Evolutionary conservation across 2,113 vertebrate species (phyloP), one percentile per base, ranked within the genome.

Genomic region (Semicossyphus pulcher): DNA sequence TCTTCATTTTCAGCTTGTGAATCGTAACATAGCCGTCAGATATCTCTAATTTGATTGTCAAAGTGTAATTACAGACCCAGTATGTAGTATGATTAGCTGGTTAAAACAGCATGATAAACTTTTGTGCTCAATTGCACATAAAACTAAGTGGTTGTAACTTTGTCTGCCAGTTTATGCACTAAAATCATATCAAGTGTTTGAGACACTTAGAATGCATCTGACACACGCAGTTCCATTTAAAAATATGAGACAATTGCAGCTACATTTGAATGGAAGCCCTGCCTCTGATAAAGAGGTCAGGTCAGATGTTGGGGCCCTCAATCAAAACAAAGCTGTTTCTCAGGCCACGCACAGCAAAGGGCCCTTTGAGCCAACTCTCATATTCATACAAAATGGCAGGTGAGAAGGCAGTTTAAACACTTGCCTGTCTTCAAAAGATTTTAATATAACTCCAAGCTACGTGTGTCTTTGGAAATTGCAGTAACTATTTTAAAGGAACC

Each of bases 41-140:
- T 66, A 52, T 59, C 75, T 82, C 69, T 69, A 69, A 64, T 72
- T 31, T 54, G 44, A 60, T 42, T 41, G 56, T 83, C 64, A 70
- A 31, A 63, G 56, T 72, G 52, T 78, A 69, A 81, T 85, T 75
- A 54, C 60, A 1, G 54, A 68, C 8, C 29, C 49, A 47, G 8
- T 28, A 59, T 73, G 72, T 62, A 47, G 60, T 42, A 48, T 70
- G 56, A 60, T 58, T 68, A 72, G 57, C 51, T 26, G 52, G 73
- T 77, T 82, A 74, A 67, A 74, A 47, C 28, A 74, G 66, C 57
- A 64, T 62, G 47, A 69, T 63, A 45, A 60, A 58, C 12, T 11
- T 45, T 29, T 28, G 54, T 47, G 42, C 37, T 65, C 45, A 10
- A 4, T 6, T 34, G 32, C 26, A 45, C 3, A 18, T 10, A n/a